Evolutionary conservation across 1,140 invertebrate species (phyloP).

Genomic region (Saccostrea glomerata): DNA sequence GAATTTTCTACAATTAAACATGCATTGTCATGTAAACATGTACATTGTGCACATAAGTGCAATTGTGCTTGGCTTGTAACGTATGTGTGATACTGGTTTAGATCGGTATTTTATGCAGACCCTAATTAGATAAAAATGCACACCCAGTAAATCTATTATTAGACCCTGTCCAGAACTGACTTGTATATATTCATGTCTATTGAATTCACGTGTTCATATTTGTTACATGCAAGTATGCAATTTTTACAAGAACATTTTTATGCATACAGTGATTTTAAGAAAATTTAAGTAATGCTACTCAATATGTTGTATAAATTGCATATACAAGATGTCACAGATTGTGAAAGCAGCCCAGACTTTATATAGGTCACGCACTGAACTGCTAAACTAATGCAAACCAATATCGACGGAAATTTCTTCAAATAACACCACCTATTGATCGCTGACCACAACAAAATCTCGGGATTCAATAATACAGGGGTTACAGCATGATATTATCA

Average conservation of each 20-base stretch:
- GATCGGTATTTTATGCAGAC: background rate
- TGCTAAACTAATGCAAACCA: slow-evolving; percentile 9
- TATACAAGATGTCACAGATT: slow-evolving; percentile 23
- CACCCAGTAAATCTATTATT: slow-evolving; percentile 21
- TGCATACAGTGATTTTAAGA: no score
- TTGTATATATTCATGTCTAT: background rate
- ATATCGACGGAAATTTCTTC: slow-evolving; percentile 7
- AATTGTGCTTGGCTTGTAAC: no score
- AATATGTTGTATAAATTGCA: background rate
- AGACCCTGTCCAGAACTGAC: background rate
- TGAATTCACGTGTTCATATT: background rate
- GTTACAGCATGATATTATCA: background rate
- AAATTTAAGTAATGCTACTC: background rate
- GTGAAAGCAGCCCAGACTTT: slow-evolving; percentile 6
- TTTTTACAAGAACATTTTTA: background rate
- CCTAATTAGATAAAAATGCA: background rate
- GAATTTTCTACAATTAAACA: no score
- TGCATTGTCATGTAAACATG: no score
- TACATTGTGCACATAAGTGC: no score
- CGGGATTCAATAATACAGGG: background rate
- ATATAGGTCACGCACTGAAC: slow-evolving; percentile 11
- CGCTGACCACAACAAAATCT: background rate
- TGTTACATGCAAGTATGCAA: background rate
- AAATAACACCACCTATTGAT: background rate
- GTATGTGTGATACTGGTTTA: background rate